These are phyloP conservation scores for Gnathonemus echidnorhynchus DNA, from an alignment of 2,113 vertebrate genomes.

Conservation along the genomic window DNA sequence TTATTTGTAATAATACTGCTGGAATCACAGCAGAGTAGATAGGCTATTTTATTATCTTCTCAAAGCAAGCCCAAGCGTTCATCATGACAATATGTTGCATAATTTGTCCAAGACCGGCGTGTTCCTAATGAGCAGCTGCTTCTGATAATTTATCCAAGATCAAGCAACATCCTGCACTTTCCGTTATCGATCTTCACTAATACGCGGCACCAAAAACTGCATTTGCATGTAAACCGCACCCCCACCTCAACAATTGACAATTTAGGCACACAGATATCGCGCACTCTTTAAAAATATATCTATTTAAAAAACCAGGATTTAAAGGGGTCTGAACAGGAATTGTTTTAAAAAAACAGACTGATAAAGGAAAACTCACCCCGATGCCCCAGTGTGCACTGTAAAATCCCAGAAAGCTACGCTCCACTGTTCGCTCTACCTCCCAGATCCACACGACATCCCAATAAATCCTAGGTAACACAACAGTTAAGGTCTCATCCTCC, in stretches of 20 bases:
- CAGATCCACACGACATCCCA: not conserved
- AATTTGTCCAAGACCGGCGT: not conserved
- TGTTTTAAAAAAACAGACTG: not conserved
- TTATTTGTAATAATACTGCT: not conserved
- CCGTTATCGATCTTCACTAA: not conserved
- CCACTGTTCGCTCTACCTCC: conserved; percentile 9
- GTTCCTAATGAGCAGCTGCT: not conserved
- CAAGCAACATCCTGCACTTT: not conserved
- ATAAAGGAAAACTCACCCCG: not conserved
- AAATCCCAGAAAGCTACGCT: not conserved
- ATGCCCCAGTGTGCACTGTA: not conserved
- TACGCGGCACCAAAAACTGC: not conserved
- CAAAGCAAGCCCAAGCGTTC: not conserved
- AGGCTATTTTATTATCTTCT: not conserved
- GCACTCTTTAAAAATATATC: not conserved
- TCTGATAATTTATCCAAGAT: not conserved
- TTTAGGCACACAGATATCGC: not conserved
- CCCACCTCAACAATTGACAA: not conserved
- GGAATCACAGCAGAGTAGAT: not conserved
- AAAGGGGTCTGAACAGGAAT: not conserved
- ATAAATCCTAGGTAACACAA: not conserved
- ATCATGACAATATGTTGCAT: not conserved
- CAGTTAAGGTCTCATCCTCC: not conserved
- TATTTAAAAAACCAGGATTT: not conserved
- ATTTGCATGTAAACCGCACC: not conserved